These are phyloP conservation scores for Lampris megalopsis DNA, from an alignment of 2,113 vertebrate species.

Conservation along the genomic window DNA sequence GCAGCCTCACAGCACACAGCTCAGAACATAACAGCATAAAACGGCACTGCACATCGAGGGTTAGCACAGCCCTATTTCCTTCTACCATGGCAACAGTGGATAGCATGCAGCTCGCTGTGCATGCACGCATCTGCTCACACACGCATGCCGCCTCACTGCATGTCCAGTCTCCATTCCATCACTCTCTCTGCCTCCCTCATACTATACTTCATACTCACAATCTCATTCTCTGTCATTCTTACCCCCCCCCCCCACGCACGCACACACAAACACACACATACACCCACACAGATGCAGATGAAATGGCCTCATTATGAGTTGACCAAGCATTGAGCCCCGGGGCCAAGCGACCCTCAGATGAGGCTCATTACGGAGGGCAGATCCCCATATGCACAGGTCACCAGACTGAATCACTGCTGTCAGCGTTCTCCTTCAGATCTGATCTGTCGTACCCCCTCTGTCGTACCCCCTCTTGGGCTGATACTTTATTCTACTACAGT, in stretches of 20 bases:
- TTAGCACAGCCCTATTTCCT: background rate
- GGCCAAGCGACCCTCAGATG: constrained; percentile 32
- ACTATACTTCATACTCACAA: background rate
- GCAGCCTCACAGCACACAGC: background rate
- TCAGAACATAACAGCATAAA: background rate
- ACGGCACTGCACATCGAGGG: background rate
- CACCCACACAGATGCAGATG: constrained; percentile 40
- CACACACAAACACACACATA: constrained; percentile 9
- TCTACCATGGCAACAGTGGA: constrained; percentile 23
- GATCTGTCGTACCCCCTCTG: background rate
- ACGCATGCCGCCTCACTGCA: too few species aligned
- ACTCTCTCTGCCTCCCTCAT: background rate
- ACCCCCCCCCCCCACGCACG: constrained; percentile 5
- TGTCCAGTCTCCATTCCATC: background rate
- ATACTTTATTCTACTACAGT: too few species aligned
- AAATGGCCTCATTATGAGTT: constrained; percentile 60
- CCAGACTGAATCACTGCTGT: background rate
- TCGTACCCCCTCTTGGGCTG: background rate
- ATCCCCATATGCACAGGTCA: background rate
- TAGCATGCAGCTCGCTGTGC: background rate
- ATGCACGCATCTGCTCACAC: background rate
- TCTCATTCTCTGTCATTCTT: background rate
- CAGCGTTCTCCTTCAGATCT: background rate
- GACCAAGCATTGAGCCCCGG: constrained; percentile 22
- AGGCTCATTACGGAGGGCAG: constrained; percentile 35